Evolutionary conservation across 2,888 invertebrate genomes (phyloP).

Genomic region (Brachylomia viminalis): DNA sequence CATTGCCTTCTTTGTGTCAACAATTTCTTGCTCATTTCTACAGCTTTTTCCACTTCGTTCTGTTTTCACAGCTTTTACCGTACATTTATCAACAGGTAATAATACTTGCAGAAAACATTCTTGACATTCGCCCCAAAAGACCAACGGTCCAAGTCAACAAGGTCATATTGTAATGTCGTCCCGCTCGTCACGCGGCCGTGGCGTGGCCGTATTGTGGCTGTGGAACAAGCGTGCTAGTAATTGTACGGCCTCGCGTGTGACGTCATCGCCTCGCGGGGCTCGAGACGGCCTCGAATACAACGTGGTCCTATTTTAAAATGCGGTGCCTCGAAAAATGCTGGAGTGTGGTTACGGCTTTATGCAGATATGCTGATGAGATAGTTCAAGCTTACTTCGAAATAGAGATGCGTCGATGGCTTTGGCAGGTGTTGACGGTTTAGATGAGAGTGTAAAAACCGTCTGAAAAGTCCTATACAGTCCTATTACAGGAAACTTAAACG

Average conservation of each 20-base stretch:
- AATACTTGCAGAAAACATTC: neutral
- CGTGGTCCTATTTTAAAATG: conserved; percentile 47
- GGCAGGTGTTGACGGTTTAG: neutral
- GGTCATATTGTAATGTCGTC: conserved; percentile 6
- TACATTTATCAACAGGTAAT: neutral
- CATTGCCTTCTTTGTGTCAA: no score
- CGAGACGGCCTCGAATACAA: conserved; percentile 11
- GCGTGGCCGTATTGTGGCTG: conserved; percentile 12
- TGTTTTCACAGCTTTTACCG: neutral
- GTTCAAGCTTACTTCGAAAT: conserved; percentile 15
- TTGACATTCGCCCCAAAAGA: neutral
- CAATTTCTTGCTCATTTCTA: neutral
- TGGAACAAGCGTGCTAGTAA: conserved; percentile 57
- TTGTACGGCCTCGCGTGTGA: conserved; percentile 53
- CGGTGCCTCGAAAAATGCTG: conserved; percentile 14
- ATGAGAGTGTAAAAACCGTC: conserved; percentile 3
- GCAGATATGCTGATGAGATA: conserved; percentile 30
- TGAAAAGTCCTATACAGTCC: conserved; percentile 18
- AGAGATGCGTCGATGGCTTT: neutral
- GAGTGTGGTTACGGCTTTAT: conserved; percentile 17
- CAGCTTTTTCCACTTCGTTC: neutral
- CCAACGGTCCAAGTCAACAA: conserved; percentile 14
- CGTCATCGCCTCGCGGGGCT: conserved; percentile 47
- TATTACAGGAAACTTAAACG: conserved; percentile 17
- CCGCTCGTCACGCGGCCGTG: conserved; percentile 9